Conservation (phyloP, 2,113 vertebrate genomes). For the Anarhynchus alexandrinus region DNA sequence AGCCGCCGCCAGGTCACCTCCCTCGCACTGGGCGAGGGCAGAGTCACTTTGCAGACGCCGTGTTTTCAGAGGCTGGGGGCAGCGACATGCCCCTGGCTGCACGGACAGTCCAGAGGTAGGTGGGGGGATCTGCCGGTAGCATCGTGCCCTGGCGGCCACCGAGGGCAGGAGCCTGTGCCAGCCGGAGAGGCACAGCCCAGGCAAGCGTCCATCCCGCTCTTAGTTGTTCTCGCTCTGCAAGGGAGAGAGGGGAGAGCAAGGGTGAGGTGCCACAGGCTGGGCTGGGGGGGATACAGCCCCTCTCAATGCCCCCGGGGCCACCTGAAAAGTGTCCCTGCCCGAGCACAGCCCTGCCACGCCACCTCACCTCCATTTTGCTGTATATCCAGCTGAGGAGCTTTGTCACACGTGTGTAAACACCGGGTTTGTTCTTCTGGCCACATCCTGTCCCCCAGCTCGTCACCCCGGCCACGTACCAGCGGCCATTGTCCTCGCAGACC, state of each 20-base stretch:
- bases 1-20: not conserved
- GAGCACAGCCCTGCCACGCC: not conserved
- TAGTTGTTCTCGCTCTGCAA: conserved; percentile 37
- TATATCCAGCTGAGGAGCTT: conserved; percentile 86
- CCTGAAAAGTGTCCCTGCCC: accelerated
- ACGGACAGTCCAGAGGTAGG: not conserved
- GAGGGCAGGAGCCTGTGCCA: not conserved
- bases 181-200: not conserved
- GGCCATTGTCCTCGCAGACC: conserved; percentile 74
- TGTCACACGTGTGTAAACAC: conserved; percentile 85
- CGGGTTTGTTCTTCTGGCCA: conserved; percentile 82
- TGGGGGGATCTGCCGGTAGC: not conserved
- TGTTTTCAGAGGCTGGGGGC: not conserved
- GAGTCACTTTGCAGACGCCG: not conserved
- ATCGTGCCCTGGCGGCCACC: not conserved
- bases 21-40: not conserved
- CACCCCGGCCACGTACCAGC: conserved; percentile 85
- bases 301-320: accelerated
- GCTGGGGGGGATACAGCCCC: not conserved
- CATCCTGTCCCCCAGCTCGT: conserved; percentile 94
- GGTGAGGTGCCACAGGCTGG: not conserved
- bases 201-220: not conserved
- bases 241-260: not conserved
- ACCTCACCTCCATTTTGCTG: conserved; percentile 87
- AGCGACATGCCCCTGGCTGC: not conserved